A percentile compares a stretch with the other conserved stretches of the same genome.
Evolutionary conservation across 2,888 invertebrate species (phyloP).

Genomic region (Meta bourneti): DNA sequence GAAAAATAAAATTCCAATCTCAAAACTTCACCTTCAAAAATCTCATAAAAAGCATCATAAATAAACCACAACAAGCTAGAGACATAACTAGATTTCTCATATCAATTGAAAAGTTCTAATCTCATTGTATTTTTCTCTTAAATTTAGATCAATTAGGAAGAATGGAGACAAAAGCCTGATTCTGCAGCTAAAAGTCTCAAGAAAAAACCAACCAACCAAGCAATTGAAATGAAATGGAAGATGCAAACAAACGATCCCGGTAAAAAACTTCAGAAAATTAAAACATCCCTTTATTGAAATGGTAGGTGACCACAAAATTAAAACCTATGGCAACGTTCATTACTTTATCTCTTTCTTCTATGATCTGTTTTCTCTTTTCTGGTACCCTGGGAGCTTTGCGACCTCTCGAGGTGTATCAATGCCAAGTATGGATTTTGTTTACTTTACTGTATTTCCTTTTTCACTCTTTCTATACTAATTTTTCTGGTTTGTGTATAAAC

Average conservation of each 20-base stretch:
- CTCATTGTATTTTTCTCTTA: too few relatives aligned
- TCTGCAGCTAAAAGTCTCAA: too few relatives aligned
- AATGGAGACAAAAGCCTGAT: too few relatives aligned
- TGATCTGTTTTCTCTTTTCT: conserved; percentile 44
- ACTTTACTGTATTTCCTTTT: not conserved
- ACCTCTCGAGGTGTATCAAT: conserved; percentile 71
- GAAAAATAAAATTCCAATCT: too few relatives aligned
- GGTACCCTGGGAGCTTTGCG: conserved; percentile 62
- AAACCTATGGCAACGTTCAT: conserved; percentile 40
- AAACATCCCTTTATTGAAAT: conserved; percentile 32
- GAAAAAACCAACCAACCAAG: too few relatives aligned
- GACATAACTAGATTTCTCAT: too few relatives aligned
- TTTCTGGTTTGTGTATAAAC: too few relatives aligned
- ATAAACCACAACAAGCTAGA: too few relatives aligned
- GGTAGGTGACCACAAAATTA: conserved; percentile 24
- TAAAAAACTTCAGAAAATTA: not conserved
- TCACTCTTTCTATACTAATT: not conserved
- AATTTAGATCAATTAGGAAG: too few relatives aligned
- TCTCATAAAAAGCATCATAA: too few relatives aligned
- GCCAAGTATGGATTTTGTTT: conserved; percentile 63
- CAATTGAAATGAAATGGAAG: conserved; percentile 28
- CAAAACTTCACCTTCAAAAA: too few relatives aligned
- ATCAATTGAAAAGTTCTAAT: too few relatives aligned
- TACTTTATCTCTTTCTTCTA: conserved; percentile 46
- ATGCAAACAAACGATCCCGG: not conserved